Evolutionary conservation across 1,140 invertebrate genomes (phyloP), one percentile per base, ranked within the genome.

Genomic region (Coboldia fuscipes): DNA sequence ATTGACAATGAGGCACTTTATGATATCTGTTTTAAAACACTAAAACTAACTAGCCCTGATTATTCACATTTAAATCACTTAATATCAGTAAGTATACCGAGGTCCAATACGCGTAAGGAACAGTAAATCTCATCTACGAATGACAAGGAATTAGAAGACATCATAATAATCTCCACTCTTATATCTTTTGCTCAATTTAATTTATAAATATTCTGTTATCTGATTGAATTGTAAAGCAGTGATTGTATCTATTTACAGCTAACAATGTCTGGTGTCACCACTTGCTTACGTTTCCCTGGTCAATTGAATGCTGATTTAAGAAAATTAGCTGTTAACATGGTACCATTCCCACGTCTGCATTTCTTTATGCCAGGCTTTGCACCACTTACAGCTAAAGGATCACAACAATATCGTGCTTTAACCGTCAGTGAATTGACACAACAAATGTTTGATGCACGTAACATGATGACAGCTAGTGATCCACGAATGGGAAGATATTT

Each of bases 291-390:
- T 42, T 84, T 84, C 60, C 79, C 79, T 2, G 79, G 79, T 34
- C 79, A 84, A 50, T 46, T 83, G 38, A 84, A 84, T 47, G 86
- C 90, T 30, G 90, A 96, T 63, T 61, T 96, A 26, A 66, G 90
- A 34, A 96, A 96, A 65, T 54, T 96, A 41, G 90, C 90, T 19
- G 90, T 96, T 13, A 94, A 96, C 58, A 94, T 96, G 89, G 89
- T 96, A 23, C 90, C 89, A 33, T 96, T 90, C 65, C 90, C 90
- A 26, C 73, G 90, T 48, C 68, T 96, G 18, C 89, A 96, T 57
- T 96, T 96, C 70, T 96, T 92, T 57, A 90, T 90, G 72, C 88
- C 89, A 22, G 89, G 89, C 10, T 96, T 94, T 54, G 89, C 88
- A 7, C 89, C 90, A 9, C 65, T 96, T 1, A 92, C 88, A 12